Base-by-base conservation (phyloP, 1,140 invertebrate species). In the Macrotrachela quadricornifera region DNA sequence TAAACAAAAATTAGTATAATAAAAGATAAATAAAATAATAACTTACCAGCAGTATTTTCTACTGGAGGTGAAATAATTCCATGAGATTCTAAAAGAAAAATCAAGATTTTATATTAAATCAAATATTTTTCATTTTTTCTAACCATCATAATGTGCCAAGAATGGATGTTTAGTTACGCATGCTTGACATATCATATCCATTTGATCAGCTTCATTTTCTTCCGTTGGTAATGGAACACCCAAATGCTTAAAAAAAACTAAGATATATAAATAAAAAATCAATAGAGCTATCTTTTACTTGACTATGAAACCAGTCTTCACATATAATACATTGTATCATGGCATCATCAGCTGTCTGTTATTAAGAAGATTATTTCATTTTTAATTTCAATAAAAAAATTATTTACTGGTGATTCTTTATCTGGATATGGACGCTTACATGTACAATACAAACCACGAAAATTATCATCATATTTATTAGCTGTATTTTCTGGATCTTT, bases 261-360 rank as follows among this genome's bases (percentile, higher is more conserved):
- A 50, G 41, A 10, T 46, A n/a, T 8, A 13, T 18, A 42, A 16
- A 43, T 9, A 51, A 44, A 30, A 53, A 2, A 16, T 12, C 21
- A 51, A 53, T 39, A 30, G n/a, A n/a, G n/a, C n/a, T n/a, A 30
- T 30, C 3, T 4, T 8, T 30, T 30, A 30, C 21, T 30, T 30
- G 21, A 30, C 21, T 15, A 51, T 96, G 91, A 62, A 81, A 88
- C 94, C 94, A 99, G 67, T 99, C 92, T 69, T 97, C 92, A 71
- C 92, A 99, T 49, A 94, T 73, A 46, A 82, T 74, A 63, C 94
- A 99, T 63, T 96, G 92, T 42, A 94, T 78, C 90, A 96, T 97
- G 62, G 85, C 80, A 72, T 91, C 86, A 50, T 80, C 78, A 40
- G 21, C 21, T 30, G 21, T 30, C 21, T 30, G 8, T n/a, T n/a